Evolutionary conservation across 2,113 vertebrate genomes (phyloP), one percentile per base, ranked within the genome.

Genomic region (Diglossa brunneiventris): DNA sequence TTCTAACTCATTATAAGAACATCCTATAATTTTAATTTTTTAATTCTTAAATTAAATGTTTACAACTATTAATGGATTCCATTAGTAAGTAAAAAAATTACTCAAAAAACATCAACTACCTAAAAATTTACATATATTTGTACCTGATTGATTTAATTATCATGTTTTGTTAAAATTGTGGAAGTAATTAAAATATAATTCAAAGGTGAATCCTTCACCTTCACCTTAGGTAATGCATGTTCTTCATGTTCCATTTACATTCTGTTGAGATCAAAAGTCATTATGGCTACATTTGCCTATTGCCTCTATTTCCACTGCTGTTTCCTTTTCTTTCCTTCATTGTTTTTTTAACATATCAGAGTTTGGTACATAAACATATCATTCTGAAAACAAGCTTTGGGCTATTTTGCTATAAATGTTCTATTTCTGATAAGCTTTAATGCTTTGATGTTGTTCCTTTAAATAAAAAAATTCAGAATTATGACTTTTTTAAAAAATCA

Each of bases 71-170:
- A 87, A 79, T 80, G 77, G 13, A n/a, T 92, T 85, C 58, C 59
- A 52, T 79, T 83, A 73, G 28, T 72, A 46, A 91, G 24, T 4
- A 82, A 46, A 83, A 86, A 73, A 87, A 58, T 23, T 80, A 35
- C 41, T 82, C 39, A 89, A 64, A 35, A 72, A 88, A 62, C 66
- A 67, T 75, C 22, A 74, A 14, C 62, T 87, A 55, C 46, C 11
- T 53, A 69, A 19, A 91, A 53, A 89, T 3, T 41, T 8, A 33
- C 41, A 53, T 8, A 21, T 64, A 37, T 76, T 67, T 91, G 95
- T 84, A 69, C 13, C 39, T 89, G 55, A 89, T 68, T 94, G 81
- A 80, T 96, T 79, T 89, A 90, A 83, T 95, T 93, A 73, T 50
- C 26, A 69, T 66, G 19, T 13, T 79, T 90, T 82, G 49, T 83